Percentiles rank a stretch among this genome's conserved stretches.
Evolutionary conservation across 2,113 vertebrate species (phyloP).

Genomic region (Scytalopus superciliaris): DNA sequence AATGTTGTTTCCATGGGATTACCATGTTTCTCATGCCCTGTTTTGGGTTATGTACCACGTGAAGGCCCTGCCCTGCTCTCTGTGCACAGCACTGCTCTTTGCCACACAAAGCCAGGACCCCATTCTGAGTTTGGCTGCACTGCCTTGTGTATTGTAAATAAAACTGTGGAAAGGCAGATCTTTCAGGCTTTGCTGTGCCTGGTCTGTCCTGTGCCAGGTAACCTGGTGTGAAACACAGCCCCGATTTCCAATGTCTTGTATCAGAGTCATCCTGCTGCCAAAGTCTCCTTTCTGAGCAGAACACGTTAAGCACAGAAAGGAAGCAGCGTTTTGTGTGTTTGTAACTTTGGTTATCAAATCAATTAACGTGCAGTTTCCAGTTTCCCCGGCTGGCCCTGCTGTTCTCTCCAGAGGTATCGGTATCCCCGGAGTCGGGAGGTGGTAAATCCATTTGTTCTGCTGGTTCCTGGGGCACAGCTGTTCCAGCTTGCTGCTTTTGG

Average conservation of each 20-base stretch:
- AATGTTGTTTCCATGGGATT: neutral
- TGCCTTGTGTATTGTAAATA: neutral
- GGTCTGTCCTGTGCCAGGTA: rapidly evolving
- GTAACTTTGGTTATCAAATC: neutral
- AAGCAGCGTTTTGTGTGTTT: neutral
- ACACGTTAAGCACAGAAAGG: neutral
- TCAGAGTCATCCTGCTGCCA: rapidly evolving
- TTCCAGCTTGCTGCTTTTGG: conserved; percentile 1
- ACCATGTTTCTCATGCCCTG: neutral
- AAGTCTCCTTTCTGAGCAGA: neutral
- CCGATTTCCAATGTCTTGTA: neutral
- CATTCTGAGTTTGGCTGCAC: neutral
- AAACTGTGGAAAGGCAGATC: neutral
- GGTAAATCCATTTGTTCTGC: conserved; percentile 46
- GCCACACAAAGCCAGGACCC: neutral
- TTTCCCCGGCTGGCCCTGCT: neutral
- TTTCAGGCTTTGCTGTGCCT: neutral
- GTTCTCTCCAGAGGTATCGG: neutral
- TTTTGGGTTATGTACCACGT: rapidly evolving
- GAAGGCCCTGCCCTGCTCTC: neutral
- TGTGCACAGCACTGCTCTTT: neutral
- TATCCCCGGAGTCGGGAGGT: neutral
- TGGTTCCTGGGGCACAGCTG: conserved; percentile 40
- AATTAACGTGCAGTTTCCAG: neutral
- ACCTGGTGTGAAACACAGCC: neutral